Conservation (phyloP, 2,797 vertebrate species). For the Danio kyathit region DNA sequence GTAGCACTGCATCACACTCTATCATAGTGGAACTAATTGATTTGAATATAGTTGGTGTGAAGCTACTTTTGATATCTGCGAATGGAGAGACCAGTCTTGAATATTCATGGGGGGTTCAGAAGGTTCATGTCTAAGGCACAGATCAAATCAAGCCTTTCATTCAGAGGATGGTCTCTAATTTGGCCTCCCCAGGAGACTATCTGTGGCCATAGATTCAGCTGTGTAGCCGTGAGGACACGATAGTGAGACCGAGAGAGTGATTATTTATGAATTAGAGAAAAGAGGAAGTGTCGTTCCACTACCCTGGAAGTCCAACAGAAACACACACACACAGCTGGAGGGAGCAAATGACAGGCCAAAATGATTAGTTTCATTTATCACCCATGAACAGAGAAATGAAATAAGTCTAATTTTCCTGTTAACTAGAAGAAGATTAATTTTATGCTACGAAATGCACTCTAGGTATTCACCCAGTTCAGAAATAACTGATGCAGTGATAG, state of each 20-base stretch:
- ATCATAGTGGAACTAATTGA: constrained; percentile 32
- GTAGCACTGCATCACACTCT: neutral
- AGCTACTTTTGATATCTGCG: constrained; percentile 25
- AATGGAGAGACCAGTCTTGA: constrained; percentile 29
- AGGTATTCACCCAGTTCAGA: constrained; percentile 12
- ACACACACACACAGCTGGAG: constrained; percentile 43
- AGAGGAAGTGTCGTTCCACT: constrained; percentile 40
- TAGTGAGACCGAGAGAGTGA: constrained; percentile 5
- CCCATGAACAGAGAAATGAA: constrained; percentile 53
- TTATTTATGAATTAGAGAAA: constrained; percentile 47
- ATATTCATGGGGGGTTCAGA: constrained; percentile 36
- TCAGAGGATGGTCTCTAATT: constrained; percentile 14
- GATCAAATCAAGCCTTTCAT: constrained; percentile 17
- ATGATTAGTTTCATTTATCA: constrained; percentile 63
- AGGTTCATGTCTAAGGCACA: neutral
- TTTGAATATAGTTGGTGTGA: constrained; percentile 34
- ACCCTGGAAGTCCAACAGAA: constrained; percentile 38
- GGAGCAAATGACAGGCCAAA: constrained; percentile 54
- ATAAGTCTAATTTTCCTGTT: constrained; percentile 37
- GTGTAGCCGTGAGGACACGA: constrained; percentile 25
- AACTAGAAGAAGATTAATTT: constrained; percentile 46
- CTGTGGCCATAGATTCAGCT: constrained; percentile 19
- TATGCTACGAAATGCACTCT: constrained; percentile 24
- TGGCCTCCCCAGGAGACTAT: constrained; percentile 24
- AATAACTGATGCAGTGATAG: constrained; percentile 32